Percentiles rank a stretch among this genome's conserved stretches.
Evolutionary conservation across 2,888 invertebrate genomes (phyloP).

Genomic region (Papilio gigon): DNA sequence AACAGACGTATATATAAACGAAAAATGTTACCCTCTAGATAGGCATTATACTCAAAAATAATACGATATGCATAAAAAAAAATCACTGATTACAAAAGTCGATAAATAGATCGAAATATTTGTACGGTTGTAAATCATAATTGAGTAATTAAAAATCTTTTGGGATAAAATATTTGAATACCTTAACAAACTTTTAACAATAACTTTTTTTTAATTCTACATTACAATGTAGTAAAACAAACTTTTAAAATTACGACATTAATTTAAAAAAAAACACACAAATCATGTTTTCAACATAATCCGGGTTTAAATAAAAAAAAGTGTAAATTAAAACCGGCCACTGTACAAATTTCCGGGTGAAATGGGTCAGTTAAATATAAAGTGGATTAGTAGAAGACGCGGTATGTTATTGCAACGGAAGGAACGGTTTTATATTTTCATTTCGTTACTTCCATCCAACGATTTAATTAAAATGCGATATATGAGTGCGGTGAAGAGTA

Average conservation of each 20-base stretch:
- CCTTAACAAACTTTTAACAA: background rate
- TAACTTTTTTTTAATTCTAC: background rate
- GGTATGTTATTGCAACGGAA: constrained; percentile 35
- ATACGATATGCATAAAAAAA: background rate
- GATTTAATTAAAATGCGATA: background rate
- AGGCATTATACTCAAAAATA: background rate
- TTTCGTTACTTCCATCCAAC: constrained; percentile 6
- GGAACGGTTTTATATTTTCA: constrained; percentile 16
- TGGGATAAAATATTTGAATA: background rate
- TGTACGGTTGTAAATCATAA: background rate
- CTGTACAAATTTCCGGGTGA: constrained; percentile 40
- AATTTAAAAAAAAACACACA: constrained; percentile 5
- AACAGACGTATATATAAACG: no score
- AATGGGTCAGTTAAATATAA: constrained; percentile 41
- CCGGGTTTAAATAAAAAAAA: constrained; percentile 31
- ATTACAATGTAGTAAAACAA: no score
- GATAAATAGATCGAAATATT: background rate
- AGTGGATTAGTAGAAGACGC: constrained; percentile 27
- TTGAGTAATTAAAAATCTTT: background rate
- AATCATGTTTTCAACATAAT: constrained; percentile 24
- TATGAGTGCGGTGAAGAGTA: background rate
- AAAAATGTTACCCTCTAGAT: no score
- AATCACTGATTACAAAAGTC: background rate
- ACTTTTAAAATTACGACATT: background rate
- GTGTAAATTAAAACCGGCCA: constrained; percentile 29